A percentile compares a stretch with the other conserved stretches of the same genome.
These are phyloP conservation scores for Heterotilapia buettikoferi DNA, from an alignment of 2,113 vertebrate species.

Conservation along the genomic window DNA sequence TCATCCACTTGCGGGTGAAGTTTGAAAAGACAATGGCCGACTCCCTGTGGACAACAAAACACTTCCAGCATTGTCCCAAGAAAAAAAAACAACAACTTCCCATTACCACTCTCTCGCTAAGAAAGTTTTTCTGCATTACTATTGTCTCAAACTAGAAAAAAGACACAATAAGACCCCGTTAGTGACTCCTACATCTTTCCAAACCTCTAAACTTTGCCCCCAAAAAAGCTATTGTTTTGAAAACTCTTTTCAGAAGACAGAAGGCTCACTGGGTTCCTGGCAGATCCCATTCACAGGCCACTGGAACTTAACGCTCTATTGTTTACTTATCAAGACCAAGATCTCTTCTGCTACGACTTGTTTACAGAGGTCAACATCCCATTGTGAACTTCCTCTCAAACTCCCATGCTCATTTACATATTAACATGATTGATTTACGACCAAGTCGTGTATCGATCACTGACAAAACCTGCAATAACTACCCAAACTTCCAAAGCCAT, in stretches of 20 bases:
- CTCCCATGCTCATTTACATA: not conserved
- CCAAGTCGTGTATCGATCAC: not conserved
- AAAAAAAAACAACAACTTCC: not conserved
- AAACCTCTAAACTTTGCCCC: not conserved
- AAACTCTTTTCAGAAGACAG: conserved; percentile 1
- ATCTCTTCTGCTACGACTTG: not conserved
- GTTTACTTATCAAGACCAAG: conserved; percentile 15
- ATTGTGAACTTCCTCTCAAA: not conserved
- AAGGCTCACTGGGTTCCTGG: conserved; percentile 9
- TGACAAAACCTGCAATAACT: not conserved
- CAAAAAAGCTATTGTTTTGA: conserved; percentile 4
- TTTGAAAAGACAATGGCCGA: not conserved
- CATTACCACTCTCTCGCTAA: not conserved
- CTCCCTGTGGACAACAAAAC: not conserved
- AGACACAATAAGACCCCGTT: not conserved
- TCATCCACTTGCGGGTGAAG: conserved; percentile 19
- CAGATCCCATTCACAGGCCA: not conserved
- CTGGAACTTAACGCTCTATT: conserved; percentile 15
- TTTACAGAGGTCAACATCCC: not conserved
- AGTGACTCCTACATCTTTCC: not conserved
- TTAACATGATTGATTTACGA: not conserved
- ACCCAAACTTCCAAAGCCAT: not conserved
- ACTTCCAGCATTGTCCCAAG: conserved; percentile 2
- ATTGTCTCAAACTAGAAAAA: not conserved
- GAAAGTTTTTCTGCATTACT: not conserved